These are phyloP conservation scores for Drosophila paranaensis DNA, from an alignment of 2,888 invertebrate genomes.

Conservation along the genomic window DNA sequence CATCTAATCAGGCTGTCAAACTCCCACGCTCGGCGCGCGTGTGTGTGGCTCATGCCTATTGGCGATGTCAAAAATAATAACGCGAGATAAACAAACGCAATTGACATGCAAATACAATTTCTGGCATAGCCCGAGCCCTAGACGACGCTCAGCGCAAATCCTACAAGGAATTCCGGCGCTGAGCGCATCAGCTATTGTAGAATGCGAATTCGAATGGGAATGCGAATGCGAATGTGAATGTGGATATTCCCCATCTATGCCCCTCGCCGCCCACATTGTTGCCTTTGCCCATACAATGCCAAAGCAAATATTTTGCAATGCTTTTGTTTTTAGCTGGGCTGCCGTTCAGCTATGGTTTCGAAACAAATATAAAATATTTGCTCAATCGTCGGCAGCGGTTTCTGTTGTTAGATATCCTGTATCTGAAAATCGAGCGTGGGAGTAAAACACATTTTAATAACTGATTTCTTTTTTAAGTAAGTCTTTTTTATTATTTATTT, in stretches of 20 bases:
- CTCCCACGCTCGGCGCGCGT: slow-evolving; percentile 1
- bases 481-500: background rate
- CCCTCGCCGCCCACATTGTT: background rate
- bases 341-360: slow-evolving; percentile 55
- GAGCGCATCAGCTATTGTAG: slow-evolving; percentile 34
- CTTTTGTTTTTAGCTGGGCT: slow-evolving; percentile 64
- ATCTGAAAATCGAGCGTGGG: background rate
- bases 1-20: slow-evolving; percentile 45
- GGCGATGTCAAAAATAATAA: slow-evolving; percentile 75
- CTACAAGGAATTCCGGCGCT: slow-evolving; percentile 50
- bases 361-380: slow-evolving; percentile 76
- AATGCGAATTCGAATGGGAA: slow-evolving; percentile 2
- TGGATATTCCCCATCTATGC: background rate
- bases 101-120: slow-evolving; percentile 78
- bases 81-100: slow-evolving; percentile 76
- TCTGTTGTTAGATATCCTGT: slow-evolving; percentile 3
- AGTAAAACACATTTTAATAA: too few relatives aligned
- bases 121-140: slow-evolving; percentile 35
- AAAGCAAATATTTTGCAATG: slow-evolving; percentile 65
- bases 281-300: slow-evolving; percentile 28
- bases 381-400: slow-evolving; percentile 34
- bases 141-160: slow-evolving; percentile 21
- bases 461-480: too few relatives aligned
- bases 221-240: slow-evolving; percentile 8
- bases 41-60: slow-evolving; percentile 41